Conservation (phyloP, 1,140 invertebrate genomes). For the Grapholita molesta region DNA sequence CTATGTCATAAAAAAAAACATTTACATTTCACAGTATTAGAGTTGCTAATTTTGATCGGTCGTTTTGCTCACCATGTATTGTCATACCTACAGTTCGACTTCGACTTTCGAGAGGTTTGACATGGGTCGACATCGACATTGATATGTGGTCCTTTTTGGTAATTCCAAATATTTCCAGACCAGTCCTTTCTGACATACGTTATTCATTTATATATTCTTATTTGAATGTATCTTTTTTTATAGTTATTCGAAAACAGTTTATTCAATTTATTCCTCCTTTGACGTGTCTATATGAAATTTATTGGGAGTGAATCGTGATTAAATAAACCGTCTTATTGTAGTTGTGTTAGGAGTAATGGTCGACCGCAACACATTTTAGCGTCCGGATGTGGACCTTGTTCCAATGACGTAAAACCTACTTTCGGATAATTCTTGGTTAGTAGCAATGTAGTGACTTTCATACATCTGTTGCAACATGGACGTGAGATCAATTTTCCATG, state of each 20-base stretch:
- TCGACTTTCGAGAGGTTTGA: conserved; percentile 41
- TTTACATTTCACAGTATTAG: not conserved
- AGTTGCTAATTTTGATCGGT: not conserved
- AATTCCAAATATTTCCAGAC: conserved; percentile 28
- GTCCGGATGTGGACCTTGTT: not conserved
- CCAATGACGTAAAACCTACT: not conserved
- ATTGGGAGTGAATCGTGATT: conserved; percentile 51
- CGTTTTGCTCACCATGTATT: not conserved
- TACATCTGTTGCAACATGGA: conserved; percentile 26
- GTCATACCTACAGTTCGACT: not conserved
- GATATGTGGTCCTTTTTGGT: conserved; percentile 35
- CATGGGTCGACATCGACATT: conserved; percentile 51
- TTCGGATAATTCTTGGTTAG: not conserved
- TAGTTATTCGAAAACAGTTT: conserved; percentile 38
- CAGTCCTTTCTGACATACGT: conserved; percentile 19
- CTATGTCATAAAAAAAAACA: too few species aligned
- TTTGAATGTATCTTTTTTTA: conserved; percentile 44
- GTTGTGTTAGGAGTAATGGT: not conserved
- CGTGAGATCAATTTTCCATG: conserved; percentile 9
- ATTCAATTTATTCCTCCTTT: conserved; percentile 45
- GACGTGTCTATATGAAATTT: conserved; percentile 35
- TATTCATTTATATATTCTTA: conserved; percentile 31
- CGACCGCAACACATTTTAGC: not conserved
- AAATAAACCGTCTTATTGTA: conserved; percentile 49
- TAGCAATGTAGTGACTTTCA: conserved; percentile 31